These are phyloP conservation scores for Anthoscopus minutus DNA, from an alignment of 2,113 vertebrate genomes.

Conservation along the genomic window DNA sequence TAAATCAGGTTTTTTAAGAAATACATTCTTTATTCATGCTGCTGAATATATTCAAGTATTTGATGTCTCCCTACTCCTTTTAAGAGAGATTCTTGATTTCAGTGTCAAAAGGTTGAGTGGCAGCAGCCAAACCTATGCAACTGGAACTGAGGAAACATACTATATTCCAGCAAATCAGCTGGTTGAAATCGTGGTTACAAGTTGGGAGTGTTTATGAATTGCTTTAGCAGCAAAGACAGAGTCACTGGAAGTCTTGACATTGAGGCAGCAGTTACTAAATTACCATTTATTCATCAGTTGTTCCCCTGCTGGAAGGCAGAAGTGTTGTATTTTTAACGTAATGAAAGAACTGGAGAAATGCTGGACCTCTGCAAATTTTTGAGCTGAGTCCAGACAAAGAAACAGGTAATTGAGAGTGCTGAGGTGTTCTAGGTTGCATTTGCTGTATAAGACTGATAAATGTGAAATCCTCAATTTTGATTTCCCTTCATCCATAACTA, in stretches of 20 bases:
- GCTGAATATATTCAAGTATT: not conserved
- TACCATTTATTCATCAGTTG: not conserved
- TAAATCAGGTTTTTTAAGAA: not conserved
- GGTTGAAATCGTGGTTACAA: not conserved
- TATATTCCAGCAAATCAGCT: not conserved
- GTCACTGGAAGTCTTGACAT: not conserved
- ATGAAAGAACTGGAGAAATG: not conserved
- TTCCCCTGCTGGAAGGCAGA: not conserved
- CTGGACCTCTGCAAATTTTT: not conserved
- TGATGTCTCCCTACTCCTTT: not conserved
- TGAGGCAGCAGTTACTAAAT: not conserved
- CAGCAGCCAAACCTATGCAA: rapidly evolving
- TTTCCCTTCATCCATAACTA: not conserved
- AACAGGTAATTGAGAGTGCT: not conserved
- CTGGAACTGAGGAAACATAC: not conserved
- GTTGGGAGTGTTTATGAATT: not conserved
- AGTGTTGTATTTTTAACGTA: not conserved
- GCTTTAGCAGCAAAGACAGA: not conserved
- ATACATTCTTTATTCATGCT: not conserved
- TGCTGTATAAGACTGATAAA: not conserved
- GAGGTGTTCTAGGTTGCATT: not conserved
- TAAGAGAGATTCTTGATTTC: not conserved
- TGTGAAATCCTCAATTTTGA: not conserved
- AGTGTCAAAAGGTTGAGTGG: not conserved
- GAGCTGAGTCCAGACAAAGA: not conserved